A percentile compares a stretch with the other conserved stretches of the same genome.
These are phyloP conservation scores for Xanthorhoe designata DNA, from an alignment of 2,888 invertebrate species.

Conservation along the genomic window DNA sequence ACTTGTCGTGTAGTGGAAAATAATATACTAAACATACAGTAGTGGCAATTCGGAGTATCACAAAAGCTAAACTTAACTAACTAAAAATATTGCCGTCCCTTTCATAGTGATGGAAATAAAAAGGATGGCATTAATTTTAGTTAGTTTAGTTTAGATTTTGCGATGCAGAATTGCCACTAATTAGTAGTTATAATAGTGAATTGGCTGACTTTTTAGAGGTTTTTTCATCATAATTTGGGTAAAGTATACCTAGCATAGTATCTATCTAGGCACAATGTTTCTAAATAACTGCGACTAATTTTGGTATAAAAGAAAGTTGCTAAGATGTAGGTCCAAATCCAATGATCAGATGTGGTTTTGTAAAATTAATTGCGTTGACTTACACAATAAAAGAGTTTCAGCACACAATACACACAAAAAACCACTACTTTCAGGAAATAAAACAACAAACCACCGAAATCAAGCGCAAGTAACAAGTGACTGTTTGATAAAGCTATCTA, in stretches of 20 bases:
- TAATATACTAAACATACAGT: too few species aligned
- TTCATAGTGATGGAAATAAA: too few species aligned
- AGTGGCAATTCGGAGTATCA: too few species aligned
- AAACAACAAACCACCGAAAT: constrained; percentile 25
- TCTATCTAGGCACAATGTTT: too few species aligned
- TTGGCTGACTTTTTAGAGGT: not conserved
- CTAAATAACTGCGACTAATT: not conserved
- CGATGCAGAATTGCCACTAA: too few species aligned
- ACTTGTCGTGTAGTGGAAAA: too few species aligned
- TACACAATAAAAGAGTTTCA: constrained; percentile 28
- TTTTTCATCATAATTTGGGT: not conserved
- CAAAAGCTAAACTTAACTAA: too few species aligned
- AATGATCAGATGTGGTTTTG: not conserved
- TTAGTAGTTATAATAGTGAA: too few species aligned
- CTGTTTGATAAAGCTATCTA: constrained; percentile 62
- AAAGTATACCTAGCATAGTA: too few species aligned
- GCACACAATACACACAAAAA: constrained; percentile 23
- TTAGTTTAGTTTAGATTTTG: too few species aligned
- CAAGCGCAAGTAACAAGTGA: constrained; percentile 31
- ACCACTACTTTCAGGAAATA: constrained; percentile 20
- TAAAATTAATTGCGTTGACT: constrained; percentile 3
- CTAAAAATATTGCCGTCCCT: too few species aligned
- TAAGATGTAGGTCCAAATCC: not conserved
- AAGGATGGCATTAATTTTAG: too few species aligned
- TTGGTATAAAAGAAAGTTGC: not conserved